Conservation (phyloP, 2,797 vertebrate genomes). For the Lycodopsis pacificus region DNA sequence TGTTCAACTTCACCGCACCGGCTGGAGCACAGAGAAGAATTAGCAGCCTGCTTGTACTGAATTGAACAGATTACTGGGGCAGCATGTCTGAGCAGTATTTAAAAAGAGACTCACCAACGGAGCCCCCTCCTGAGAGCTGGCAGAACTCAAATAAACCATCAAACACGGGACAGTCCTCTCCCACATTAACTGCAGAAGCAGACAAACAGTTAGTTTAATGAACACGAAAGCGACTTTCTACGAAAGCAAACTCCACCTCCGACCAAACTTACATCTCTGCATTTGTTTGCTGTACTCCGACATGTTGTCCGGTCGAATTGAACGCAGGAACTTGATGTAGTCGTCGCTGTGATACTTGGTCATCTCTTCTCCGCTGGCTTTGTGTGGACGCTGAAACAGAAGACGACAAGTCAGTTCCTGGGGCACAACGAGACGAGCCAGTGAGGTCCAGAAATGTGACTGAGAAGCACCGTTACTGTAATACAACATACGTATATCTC, state of each 20-base stretch:
- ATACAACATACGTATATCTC: slow-evolving; percentile 93
- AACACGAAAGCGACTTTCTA: neutral
- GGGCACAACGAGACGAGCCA: neutral
- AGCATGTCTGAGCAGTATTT: neutral
- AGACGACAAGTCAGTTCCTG: neutral
- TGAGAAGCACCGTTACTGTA: neutral
- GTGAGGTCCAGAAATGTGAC: neutral
- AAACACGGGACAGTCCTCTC: slow-evolving; percentile 98
- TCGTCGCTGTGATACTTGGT: slow-evolving; percentile 99
- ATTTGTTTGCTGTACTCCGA: slow-evolving; percentile 99
- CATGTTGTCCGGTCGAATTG: slow-evolving; percentile 99
- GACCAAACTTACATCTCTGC: slow-evolving; percentile 94
- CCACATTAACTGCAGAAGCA: slow-evolving; percentile 91
- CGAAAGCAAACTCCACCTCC: neutral
- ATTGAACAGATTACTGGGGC: slow-evolving; percentile 3
- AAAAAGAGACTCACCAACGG: slow-evolving; percentile 88
- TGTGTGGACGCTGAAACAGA: slow-evolving; percentile 93
- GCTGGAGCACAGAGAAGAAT: slow-evolving; percentile 79
- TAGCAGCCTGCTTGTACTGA: slow-evolving; percentile 1
- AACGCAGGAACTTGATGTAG: slow-evolving; percentile 98
- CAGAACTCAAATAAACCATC: slow-evolving; percentile 99
- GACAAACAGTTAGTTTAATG: neutral
- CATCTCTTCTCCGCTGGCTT: slow-evolving; percentile 98
- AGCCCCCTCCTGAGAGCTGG: slow-evolving; percentile 96
- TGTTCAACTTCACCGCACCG: slow-evolving; percentile 97